Evolutionary conservation across 1,140 invertebrate species (phyloP), one percentile per base, ranked within the genome.

Genomic region (Lasioglossum albipes): DNA sequence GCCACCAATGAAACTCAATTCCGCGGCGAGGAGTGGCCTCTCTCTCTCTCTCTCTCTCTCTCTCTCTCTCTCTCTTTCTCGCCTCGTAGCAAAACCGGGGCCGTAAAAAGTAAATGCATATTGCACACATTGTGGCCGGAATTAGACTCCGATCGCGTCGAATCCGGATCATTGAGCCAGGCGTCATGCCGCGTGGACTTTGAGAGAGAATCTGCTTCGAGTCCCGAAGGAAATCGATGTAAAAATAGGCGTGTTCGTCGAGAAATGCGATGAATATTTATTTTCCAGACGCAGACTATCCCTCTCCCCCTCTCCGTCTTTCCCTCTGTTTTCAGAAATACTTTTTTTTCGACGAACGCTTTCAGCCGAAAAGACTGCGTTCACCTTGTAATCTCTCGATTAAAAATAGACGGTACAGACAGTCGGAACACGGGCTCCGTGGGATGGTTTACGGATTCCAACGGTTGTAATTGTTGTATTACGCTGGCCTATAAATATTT

Each of bases 171-270:
- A 59, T 59, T 59, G 57, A 59, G n/a, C 57, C 57, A n/a, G n/a
- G n/a, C 57, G 18, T 59, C 18, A 27, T 3, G 59, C 13, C 59
- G 59, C 22, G n/a, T 3, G n/a, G 3, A 27, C 22, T 31, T n/a
- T 16, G 20, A 31, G 45, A 27, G 27, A 13, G 52, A 27, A 75
- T 66, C 16, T 0, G 62, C 49, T 31, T 9, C 42, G 31, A 13
- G 45, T 36, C 12, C 16, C 31, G 74, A 57, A 75, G 64, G 74
- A 64, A 57, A 75, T 54, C 74, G 49, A n/a, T 18, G 74, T 75
- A 75, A 75, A 75, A 75, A 75, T 75, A 75, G 74, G 59, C 22
- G 2, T 7, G 36, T 20, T 9, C 65, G 31, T 9, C 22, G 31
- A 42, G 45, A 27, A 27, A 31, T 27, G 41, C 13, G 31, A 31